phyloP scores from a whole-genome alignment of 2,797 vertebrate species.

The Paratrypauchen microcephalus region DNA sequence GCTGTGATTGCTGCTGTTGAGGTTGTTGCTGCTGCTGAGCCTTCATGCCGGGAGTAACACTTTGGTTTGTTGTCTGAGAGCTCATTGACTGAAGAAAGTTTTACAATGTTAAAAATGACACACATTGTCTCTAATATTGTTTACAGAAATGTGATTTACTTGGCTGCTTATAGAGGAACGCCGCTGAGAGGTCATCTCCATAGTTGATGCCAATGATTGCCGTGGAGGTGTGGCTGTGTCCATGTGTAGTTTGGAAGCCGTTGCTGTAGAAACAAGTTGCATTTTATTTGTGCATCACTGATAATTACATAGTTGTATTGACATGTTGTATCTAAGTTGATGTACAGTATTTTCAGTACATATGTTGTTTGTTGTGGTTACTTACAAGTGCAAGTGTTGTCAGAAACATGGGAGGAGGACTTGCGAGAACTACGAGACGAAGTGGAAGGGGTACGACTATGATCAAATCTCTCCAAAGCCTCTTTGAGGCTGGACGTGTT shows the following conservation, averaged over 20 bases:
- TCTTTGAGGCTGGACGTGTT: slow-evolving; percentile 93
- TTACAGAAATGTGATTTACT: slow-evolving; percentile 67
- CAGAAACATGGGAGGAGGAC: slow-evolving; percentile 91
- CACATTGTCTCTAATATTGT: neutral
- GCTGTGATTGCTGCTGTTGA: slow-evolving; percentile 46
- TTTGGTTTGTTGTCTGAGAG: slow-evolving; percentile 87
- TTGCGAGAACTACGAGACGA: slow-evolving; percentile 93
- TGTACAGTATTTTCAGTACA: neutral
- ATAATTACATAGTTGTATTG: too few species aligned
- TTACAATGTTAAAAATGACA: slow-evolving; percentile 13
- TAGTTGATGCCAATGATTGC: slow-evolving; percentile 79
- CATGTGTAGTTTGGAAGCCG: slow-evolving; percentile 90
- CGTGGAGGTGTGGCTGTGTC: slow-evolving; percentile 89
- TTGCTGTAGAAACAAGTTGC: slow-evolving; percentile 75
- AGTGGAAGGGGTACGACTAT: slow-evolving; percentile 88
- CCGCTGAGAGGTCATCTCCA: slow-evolving; percentile 85
- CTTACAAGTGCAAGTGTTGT: slow-evolving; percentile 79
- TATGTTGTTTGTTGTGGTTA: neutral
- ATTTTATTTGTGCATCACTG: neutral
- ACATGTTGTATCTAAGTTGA: neutral
- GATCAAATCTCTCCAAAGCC: slow-evolving; percentile 90
- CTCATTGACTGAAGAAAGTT: slow-evolving; percentile 83
- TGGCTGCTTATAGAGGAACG: slow-evolving; percentile 90
- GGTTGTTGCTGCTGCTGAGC: slow-evolving; percentile 64
- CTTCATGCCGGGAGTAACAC: slow-evolving; percentile 82